Percentiles rank a stretch among this genome's conserved stretches.
Evolutionary conservation across 1,140 invertebrate species (phyloP).

Genomic region (Tenebrio molitor): DNA sequence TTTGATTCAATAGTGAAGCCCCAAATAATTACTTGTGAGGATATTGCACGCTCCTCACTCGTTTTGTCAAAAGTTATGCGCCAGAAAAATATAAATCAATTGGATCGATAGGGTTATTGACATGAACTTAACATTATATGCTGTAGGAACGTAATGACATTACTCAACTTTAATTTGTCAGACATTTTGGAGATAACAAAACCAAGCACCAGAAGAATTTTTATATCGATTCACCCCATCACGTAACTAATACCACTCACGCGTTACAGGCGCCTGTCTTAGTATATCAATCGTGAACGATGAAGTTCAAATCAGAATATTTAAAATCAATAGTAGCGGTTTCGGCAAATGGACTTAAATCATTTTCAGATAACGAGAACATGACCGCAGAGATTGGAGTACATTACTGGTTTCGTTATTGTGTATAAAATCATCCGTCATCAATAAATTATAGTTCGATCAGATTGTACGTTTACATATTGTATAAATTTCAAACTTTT

Average conservation of each 20-base stretch:
- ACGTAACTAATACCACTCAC: conserved; percentile 30
- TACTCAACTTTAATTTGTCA: not conserved
- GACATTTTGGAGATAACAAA: conserved; percentile 24
- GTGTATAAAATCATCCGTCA: not conserved
- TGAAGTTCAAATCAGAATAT: conserved; percentile 9
- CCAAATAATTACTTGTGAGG: too few relatives aligned
- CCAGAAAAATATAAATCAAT: conserved; percentile 9
- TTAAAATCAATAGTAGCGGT: conserved; percentile 13
- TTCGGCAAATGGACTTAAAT: not conserved
- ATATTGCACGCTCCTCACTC: too few relatives aligned
- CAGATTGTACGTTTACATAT: too few relatives aligned
- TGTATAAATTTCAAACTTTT: not conserved
- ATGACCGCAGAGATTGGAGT: not conserved
- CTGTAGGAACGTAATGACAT: too few relatives aligned
- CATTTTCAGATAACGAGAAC: not conserved
- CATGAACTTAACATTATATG: not conserved
- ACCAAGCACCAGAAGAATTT: conserved; percentile 30
- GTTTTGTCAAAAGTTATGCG: too few relatives aligned
- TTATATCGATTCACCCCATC: conserved; percentile 8
- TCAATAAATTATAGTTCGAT: too few relatives aligned
- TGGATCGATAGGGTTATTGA: too few relatives aligned
- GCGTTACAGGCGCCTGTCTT: conserved; percentile 17
- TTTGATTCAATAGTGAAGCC: too few relatives aligned
- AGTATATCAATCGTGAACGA: conserved; percentile 2
- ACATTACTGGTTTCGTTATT: not conserved